Evolutionary conservation across 2,888 invertebrate species (phyloP), one percentile per base, ranked within the genome.

Genomic region (Tuta absoluta): DNA sequence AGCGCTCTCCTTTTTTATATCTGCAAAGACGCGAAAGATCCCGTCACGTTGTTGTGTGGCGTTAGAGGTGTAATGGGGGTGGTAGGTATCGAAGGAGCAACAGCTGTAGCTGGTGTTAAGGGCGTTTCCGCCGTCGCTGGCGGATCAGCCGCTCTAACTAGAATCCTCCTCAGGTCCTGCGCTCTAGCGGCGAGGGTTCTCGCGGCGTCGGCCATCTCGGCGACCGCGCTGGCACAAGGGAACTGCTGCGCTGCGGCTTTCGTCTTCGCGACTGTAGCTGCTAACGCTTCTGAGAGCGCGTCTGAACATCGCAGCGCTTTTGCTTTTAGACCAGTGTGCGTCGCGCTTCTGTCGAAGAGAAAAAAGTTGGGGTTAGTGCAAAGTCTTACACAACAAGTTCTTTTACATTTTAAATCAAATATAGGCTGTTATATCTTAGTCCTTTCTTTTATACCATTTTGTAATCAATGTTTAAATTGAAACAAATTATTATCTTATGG

Each of bases 191-290:
- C 97, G 49, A 98, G 95, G 71, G 95, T 95, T 28, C 97, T 95
- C 41, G 98, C 96, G 5, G 97, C 95, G 79, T 97, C 97, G 7
- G 98, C 97, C 98, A 98, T 98, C 74, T 96, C 96, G 73, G 97
- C 97, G 19, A 98, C 97, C 0, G 97, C 97, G 45, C 93, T 93
- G 11, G 98, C 97, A 77, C 96, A 96, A 0, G 98, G 98, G 85
- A 97, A 98, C 86, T 97, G 96, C 66, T 96, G 94, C 3, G 98
- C 98, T 0, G 98, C 98, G 68, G 95, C 95, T 85, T 98, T 98
- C 0, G 98, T 98, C 79, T 97, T 96, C 24, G 94, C 93, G 0
- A 98, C 98, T 38, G 96, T 96, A 17, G 94, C 93, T 48, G 96
- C 96, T 5, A 98, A 85, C 1, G 96, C 95, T 76, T 96, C 96